These are phyloP conservation scores for Cyprinodon diabolis DNA, from an alignment of 2,797 vertebrate genomes.

Conservation along the genomic window DNA sequence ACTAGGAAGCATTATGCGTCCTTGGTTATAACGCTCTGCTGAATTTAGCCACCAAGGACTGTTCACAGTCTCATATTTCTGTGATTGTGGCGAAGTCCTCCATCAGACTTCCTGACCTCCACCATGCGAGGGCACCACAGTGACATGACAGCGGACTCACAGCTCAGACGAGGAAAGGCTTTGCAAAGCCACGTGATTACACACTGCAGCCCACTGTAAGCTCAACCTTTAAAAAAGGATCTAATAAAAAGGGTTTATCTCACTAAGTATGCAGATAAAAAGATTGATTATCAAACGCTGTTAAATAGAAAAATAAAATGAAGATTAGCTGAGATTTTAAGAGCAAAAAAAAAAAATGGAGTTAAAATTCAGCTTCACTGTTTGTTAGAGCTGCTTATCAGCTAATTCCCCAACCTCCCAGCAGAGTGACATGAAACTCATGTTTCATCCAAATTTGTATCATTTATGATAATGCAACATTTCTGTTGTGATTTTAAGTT, in stretches of 20 bases:
- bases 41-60: constrained; percentile 37
- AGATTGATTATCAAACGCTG: constrained; percentile 36
- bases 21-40: constrained; percentile 4
- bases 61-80: constrained; percentile 51
- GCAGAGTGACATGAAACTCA: constrained; percentile 23
- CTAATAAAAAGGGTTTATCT: constrained; percentile 60
- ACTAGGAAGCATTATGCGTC: constrained; percentile 29
- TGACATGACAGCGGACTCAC: constrained; percentile 56
- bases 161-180: constrained; percentile 39
- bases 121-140: constrained; percentile 61
- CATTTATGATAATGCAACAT: constrained; percentile 33
- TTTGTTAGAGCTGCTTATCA: constrained; percentile 35
- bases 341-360: constrained; percentile 37
- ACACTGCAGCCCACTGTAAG: constrained; percentile 49
- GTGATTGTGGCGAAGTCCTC: constrained; percentile 68
- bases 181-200: constrained; percentile 49
- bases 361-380: constrained; percentile 19
- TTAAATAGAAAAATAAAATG: constrained; percentile 42
- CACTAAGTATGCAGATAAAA: constrained; percentile 62
- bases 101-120: constrained; percentile 70
- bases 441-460: constrained; percentile 40
- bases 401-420: constrained; percentile 35
- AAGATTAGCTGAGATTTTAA: constrained; percentile 24
- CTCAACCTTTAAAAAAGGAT: constrained; percentile 17
- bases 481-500: no score